These are phyloP conservation scores for Drosophila baimaii DNA, from an alignment of 1,140 invertebrate genomes.

Conservation along the genomic window DNA sequence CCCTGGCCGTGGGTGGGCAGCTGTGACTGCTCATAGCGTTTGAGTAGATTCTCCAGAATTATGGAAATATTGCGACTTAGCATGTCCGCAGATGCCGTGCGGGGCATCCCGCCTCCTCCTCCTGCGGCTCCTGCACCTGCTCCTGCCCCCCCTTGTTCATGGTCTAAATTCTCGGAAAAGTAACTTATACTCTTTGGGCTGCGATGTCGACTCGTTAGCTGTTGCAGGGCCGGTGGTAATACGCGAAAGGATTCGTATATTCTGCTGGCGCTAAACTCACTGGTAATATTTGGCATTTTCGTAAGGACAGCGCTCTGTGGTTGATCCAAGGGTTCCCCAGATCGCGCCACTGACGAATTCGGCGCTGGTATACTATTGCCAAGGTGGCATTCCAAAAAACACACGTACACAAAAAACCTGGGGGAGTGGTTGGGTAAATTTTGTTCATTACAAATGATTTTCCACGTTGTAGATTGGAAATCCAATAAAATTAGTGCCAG, in stretches of 20 bases:
- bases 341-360: not conserved
- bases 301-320: not conserved
- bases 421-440: not conserved
- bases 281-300: slow-evolving; percentile 60
- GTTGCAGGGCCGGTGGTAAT: slow-evolving; percentile 12
- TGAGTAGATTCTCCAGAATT: slow-evolving; percentile 93
- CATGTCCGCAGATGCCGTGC: slow-evolving; percentile 88
- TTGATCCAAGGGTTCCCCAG: not conserved
- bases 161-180: slow-evolving; percentile 14
- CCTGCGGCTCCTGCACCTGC: not conserved
- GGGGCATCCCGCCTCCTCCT: slow-evolving; percentile 49
- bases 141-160: not conserved
- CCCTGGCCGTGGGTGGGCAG: slow-evolving; percentile 93
- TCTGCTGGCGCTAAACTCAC: slow-evolving; percentile 64
- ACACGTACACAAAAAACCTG: not conserved
- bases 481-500: no score
- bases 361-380: not conserved
- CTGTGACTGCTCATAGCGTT: slow-evolving; percentile 96
- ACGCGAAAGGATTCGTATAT: slow-evolving; percentile 75
- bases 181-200: not conserved
- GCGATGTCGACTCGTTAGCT: slow-evolving; percentile 1
- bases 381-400: not conserved
- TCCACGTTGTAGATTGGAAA: no score
- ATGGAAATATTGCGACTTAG: slow-evolving; percentile 92
- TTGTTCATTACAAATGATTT: no score